Base-by-base conservation (phyloP, 2,888 invertebrate genomes). In the Notocelia uddmanniana region DNA sequence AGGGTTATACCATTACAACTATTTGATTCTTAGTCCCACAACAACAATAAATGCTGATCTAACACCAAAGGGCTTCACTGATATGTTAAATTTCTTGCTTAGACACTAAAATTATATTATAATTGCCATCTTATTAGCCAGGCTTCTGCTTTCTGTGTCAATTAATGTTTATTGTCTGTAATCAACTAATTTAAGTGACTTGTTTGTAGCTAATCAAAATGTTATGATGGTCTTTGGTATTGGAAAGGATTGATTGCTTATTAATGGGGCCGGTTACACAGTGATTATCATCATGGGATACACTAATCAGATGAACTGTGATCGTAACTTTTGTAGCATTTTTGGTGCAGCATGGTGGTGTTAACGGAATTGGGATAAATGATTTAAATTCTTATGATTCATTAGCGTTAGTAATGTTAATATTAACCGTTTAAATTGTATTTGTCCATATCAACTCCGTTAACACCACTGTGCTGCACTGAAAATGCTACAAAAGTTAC, bases 151-250 rank as follows among this genome's bases (percentile, higher is more conserved):
- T 34, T 34, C 21, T 52, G 50, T 50, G 34, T 37, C 37, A 37
- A 64, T 54, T n/a, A 64, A 37, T 21, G 31, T 50, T 21, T 48
- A 50, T 31, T 62, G 45, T 45, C 15, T 6, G 2, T 48, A 62
- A 62, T 26, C n/a, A 34, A 19, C 31, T 31, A 10, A 60, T n/a
- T 48, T 15, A 26, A 21, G 23, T 45, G 23, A 45, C 11, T 62
- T 26, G 62, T 26, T 26, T 26, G 26, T 31, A 8, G 31, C 62
- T 62, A 62, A 50, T 62, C 18, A 1, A 62, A n/a, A 48, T 62
- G 23, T 48, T 48, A 62, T 59, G 31, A 59, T 41, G 31, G 48
- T 63, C 19, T 63, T 50, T 19, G 19, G 31, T 63, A 26, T 62
- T 26, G 6, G 18, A 48, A 48, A 48, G 18, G 45, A 34, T 62